Evolutionary conservation across 2,113 vertebrate species (phyloP), one percentile per base, ranked within the genome.

Genomic region (Holacanthus passer): DNA sequence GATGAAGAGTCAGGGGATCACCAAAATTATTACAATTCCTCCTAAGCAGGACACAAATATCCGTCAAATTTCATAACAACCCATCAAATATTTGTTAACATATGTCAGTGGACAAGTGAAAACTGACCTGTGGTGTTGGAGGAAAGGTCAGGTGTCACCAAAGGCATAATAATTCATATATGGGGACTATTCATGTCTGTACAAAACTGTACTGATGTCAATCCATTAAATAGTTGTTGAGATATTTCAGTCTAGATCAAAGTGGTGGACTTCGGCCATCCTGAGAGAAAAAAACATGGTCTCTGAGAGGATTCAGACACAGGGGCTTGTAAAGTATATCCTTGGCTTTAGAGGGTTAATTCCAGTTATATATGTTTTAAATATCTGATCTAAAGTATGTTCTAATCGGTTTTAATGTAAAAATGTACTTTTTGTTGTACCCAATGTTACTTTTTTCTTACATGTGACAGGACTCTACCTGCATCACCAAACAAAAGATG

Each of bases 401-500:
- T n/a, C n/a, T n/a, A n/a, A n/a, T n/a, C n/a, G n/a, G n/a, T n/a
- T n/a, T n/a, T n/a, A n/a, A n/a, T n/a, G n/a, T n/a, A n/a, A n/a
- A n/a, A n/a, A n/a, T n/a, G n/a, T n/a, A n/a, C n/a, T n/a, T n/a
- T n/a, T n/a, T n/a, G n/a, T n/a, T n/a, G n/a, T n/a, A n/a, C n/a
- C n/a, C n/a, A n/a, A n/a, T n/a, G n/a, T n/a, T n/a, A n/a, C n/a
- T n/a, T n/a, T n/a, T n/a, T n/a, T n/a, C 17, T 50, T 14, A 24
- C 22, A 64, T 27, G 19, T 5, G 7, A 71, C 29, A 50, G 9
- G 55, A 71, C 9, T 10, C 39, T 13, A 2, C 37, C 27, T 24
- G 13, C 37, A 60, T 29, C 55, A 56, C 10, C 58, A 66, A 87
- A 90, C 70, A 80, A 71, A 76, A 66, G 31, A 8, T 19, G n/a